Conservation (phyloP, 2,113 vertebrate species). For the Litocranius walleri region DNA sequence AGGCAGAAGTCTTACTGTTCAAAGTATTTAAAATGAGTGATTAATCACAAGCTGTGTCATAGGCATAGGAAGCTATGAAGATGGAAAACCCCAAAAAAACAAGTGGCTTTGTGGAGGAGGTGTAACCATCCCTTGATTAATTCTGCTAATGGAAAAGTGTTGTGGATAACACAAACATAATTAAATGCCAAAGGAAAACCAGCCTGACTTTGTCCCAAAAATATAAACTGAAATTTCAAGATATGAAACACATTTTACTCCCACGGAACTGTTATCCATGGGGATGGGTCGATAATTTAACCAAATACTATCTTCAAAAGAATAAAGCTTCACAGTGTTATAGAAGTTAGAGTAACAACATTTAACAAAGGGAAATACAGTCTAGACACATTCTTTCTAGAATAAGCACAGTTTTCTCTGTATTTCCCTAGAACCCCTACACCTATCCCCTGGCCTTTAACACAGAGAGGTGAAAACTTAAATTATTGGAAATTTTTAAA, state of each 20-base stretch:
- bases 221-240: conserved; percentile 11
- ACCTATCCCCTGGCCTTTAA: background rate
- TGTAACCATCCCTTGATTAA: conserved; percentile 4
- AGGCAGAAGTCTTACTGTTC: conserved; percentile 9
- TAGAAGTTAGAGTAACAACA: background rate
- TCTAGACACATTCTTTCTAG: background rate
- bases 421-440: background rate
- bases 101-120: conserved; percentile 10
- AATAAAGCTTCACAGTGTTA: background rate
- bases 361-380: background rate
- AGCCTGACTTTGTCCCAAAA: background rate
- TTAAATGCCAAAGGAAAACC: conserved; percentile 15
- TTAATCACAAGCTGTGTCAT: conserved; percentile 35
- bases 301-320: background rate
- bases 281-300: background rate
- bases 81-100: background rate
- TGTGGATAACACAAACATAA: conserved; percentile 28
- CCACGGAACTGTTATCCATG: background rate
- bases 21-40: conserved; percentile 29
- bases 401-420: background rate
- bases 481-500: background rate
- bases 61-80: background rate
- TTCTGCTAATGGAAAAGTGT: conserved; percentile 23
- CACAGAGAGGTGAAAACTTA: background rate
- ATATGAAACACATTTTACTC: background rate